These are phyloP conservation scores for Scaptomyza parva DNA, from an alignment of 2,888 invertebrate species.

Conservation along the genomic window DNA sequence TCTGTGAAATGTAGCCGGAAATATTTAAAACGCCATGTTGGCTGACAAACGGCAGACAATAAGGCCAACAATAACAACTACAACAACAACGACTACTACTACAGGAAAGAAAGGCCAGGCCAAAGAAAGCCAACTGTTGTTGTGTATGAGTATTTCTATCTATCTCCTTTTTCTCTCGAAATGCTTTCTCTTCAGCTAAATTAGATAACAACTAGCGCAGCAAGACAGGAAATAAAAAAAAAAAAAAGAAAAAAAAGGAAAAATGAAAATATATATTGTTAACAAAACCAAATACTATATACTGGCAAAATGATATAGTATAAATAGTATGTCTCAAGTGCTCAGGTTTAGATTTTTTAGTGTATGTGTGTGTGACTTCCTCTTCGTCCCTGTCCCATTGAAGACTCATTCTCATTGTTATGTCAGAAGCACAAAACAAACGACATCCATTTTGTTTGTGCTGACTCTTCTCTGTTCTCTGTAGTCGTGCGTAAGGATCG, in stretches of 20 bases:
- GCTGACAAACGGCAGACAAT: slow-evolving; percentile 6
- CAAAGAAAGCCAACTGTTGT: slow-evolving; percentile 25
- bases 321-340: slow-evolving; percentile 28
- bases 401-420: slow-evolving; percentile 60
- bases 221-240: slow-evolving; percentile 31
- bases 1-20: slow-evolving; percentile 66
- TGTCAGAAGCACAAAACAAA: slow-evolving; percentile 55
- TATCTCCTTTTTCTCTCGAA: background rate
- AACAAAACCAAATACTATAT: slow-evolving; percentile 38
- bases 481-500: slow-evolving; percentile 39
- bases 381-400: slow-evolving; percentile 8
- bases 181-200: slow-evolving; percentile 55
- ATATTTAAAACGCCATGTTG: slow-evolving; percentile 60
- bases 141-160: slow-evolving; percentile 6
- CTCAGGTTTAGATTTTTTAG: slow-evolving; percentile 11
- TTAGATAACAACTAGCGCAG: slow-evolving; percentile 60
- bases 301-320: slow-evolving; percentile 36
- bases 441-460: slow-evolving; percentile 55
- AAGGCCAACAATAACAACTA: background rate
- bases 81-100: background rate
- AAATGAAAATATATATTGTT: slow-evolving; percentile 12
- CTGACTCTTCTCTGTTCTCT: background rate
- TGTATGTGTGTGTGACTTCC: background rate
- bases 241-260: background rate
- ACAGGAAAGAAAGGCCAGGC: slow-evolving; percentile 13